Percentiles rank a stretch among this genome's conserved stretches.
phyloP scores from a whole-genome alignment of 2,888 invertebrate species.

The Iphiclides podalirius region DNA sequence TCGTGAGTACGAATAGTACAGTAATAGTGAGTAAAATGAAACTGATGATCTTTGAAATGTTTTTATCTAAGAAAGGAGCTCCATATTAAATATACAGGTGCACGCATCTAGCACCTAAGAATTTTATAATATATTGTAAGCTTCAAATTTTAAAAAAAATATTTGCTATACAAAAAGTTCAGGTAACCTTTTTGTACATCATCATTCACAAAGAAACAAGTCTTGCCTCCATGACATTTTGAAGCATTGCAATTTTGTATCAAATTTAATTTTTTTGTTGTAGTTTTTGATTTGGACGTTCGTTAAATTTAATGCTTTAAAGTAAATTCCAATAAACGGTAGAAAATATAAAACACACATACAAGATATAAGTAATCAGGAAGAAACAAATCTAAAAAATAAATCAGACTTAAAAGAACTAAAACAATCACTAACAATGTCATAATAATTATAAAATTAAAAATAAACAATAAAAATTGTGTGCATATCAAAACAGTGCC shows the following conservation, averaged over 20 bases:
- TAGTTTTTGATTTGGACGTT: too few species aligned
- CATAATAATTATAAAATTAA: slow-evolving; percentile 54
- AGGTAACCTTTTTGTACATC: slow-evolving; percentile 73
- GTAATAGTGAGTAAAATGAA: slow-evolving; percentile 4
- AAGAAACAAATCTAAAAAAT: slow-evolving; percentile 51
- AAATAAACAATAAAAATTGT: slow-evolving; percentile 45
- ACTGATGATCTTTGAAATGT: slow-evolving; percentile 4
- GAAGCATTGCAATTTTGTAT: background rate
- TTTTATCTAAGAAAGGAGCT: background rate
- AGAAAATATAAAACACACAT: background rate
- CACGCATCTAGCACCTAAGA: slow-evolving; percentile 49
- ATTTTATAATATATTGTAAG: slow-evolving; percentile 20
- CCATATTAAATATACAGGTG: slow-evolving; percentile 17
- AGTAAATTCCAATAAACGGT: slow-evolving; percentile 2
- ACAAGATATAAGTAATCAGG: slow-evolving; percentile 36
- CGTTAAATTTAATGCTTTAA: background rate
- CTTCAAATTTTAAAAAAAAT: slow-evolving; percentile 34
- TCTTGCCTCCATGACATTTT: slow-evolving; percentile 8
- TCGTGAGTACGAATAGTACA: slow-evolving; percentile 5
- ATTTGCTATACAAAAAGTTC: slow-evolving; percentile 56
- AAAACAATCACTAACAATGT: slow-evolving; percentile 60
- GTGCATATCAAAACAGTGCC: slow-evolving; percentile 64
- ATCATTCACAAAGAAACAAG: slow-evolving; percentile 17
- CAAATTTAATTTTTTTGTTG: too few species aligned
- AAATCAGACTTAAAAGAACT: slow-evolving; percentile 56